Conservation (phyloP, 2,113 vertebrate genomes). For the Pseudonaja textilis region DNA sequence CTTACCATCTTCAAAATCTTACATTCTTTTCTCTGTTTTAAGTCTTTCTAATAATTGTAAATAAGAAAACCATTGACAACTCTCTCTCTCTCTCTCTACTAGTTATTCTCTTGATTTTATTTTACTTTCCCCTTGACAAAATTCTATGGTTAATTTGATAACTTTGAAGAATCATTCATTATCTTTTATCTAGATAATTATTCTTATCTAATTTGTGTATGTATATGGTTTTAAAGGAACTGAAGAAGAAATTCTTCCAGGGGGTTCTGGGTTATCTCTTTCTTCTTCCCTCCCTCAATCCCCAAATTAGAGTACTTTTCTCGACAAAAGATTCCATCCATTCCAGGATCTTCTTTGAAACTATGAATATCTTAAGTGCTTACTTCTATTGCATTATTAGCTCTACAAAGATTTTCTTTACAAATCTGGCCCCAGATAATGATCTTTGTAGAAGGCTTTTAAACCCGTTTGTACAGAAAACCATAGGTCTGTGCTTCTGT, state of each 20-base stretch:
- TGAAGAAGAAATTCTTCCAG: slow-evolving; percentile 75
- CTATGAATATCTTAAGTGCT: slow-evolving; percentile 61
- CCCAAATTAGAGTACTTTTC: slow-evolving; percentile 59
- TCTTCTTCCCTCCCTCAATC: neutral
- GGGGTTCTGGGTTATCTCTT: slow-evolving; percentile 72
- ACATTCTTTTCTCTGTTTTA: neutral
- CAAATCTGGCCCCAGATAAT: slow-evolving; percentile 75
- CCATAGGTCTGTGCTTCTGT: slow-evolving; percentile 49
- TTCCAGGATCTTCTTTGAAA: slow-evolving; percentile 46
- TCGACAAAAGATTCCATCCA: slow-evolving; percentile 39
- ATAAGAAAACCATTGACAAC: neutral
- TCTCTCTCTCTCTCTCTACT: neutral
- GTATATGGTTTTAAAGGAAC: slow-evolving; percentile 48
- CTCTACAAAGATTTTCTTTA: slow-evolving; percentile 77
- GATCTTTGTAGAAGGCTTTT: slow-evolving; percentile 68
- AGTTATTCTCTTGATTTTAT: neutral
- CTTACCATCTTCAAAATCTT: neutral
- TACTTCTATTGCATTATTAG: slow-evolving; percentile 72
- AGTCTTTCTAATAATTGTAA: neutral
- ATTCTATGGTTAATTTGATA: slow-evolving; percentile 59
- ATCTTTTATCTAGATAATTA: too few relatives aligned
- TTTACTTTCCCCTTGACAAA: neutral
- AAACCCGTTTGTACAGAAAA: slow-evolving; percentile 58
- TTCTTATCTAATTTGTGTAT: slow-evolving; percentile 51
- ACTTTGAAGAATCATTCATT: slow-evolving; percentile 71